These are phyloP conservation scores for Bombylius discolor DNA, from an alignment of 2,888 invertebrate genomes.

Conservation along the genomic window DNA sequence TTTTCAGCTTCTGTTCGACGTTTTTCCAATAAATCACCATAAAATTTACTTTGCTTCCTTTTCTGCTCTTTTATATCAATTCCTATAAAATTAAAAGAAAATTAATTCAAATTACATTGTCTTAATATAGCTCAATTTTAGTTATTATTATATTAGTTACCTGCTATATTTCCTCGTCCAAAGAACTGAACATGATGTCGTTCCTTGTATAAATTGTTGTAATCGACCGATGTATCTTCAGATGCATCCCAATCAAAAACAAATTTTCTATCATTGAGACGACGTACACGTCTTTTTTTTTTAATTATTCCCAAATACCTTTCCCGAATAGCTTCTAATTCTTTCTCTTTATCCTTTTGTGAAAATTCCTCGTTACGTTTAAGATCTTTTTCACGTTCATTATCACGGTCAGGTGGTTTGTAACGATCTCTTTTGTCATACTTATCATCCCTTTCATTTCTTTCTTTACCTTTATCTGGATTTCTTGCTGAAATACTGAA, in stretches of 20 bases:
- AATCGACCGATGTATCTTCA: constrained; percentile 96
- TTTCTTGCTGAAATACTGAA: not conserved
- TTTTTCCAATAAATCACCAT: constrained; percentile 88
- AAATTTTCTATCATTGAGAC: constrained; percentile 96
- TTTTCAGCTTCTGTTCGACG: constrained; percentile 93
- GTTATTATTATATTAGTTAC: constrained; percentile 3
- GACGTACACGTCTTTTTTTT: constrained; percentile 80
- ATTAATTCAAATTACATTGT: not conserved
- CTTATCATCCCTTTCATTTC: constrained; percentile 37
- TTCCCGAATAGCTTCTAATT: constrained; percentile 90
- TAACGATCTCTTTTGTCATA: constrained; percentile 29
- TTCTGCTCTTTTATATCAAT: constrained; percentile 95
- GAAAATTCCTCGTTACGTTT: constrained; percentile 31
- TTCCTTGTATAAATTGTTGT: constrained; percentile 92
- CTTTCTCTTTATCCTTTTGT: constrained; percentile 78
- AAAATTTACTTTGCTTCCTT: constrained; percentile 92
- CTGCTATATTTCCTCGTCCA: constrained; percentile 90
- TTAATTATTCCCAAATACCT: constrained; percentile 87
- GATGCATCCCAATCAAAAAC: constrained; percentile 99
- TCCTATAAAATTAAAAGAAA: constrained; percentile 38
- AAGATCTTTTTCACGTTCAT: constrained; percentile 38
- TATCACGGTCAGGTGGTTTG: constrained; percentile 29
- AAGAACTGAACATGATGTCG: constrained; percentile 96
- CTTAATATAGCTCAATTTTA: too few relatives aligned
- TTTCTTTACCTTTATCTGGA: not conserved